phyloP scores from a whole-genome alignment of 2,797 vertebrate species.

The Hydrophis major region DNA sequence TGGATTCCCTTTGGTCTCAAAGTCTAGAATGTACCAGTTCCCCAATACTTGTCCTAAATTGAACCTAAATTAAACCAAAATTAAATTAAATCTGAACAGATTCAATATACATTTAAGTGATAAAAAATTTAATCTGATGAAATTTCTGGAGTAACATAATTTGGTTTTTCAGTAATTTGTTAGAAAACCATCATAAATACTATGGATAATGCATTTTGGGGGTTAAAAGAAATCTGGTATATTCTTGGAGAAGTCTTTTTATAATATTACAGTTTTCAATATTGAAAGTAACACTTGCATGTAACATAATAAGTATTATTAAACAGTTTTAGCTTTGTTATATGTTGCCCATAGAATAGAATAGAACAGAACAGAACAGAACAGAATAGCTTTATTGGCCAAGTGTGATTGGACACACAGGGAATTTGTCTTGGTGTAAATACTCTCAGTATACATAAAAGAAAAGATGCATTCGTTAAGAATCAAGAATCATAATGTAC shows the following conservation, averaged over 20 bases:
- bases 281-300: not conserved
- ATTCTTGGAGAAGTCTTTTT: not conserved
- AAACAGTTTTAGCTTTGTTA: not conserved
- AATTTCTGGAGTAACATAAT: not conserved
- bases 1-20: not conserved
- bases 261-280: not conserved
- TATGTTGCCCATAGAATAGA: not conserved
- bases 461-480: too few species aligned
- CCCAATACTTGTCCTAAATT: not conserved
- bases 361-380: too few species aligned
- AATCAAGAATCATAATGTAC: too few species aligned
- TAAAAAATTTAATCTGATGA: not conserved
- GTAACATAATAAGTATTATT: not conserved
- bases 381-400: too few species aligned
- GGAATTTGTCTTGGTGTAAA: too few species aligned
- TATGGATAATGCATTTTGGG: not conserved
- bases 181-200: not conserved
- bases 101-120: not conserved
- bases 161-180: not conserved
- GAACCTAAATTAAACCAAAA: not conserved
- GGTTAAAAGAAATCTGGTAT: not conserved
- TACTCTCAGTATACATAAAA: too few species aligned
- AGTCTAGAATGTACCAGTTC: not conserved
- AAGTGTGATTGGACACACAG: too few species aligned
- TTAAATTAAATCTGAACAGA: not conserved